Percentiles rank a stretch among this genome's conserved stretches.
These are phyloP conservation scores for Gambelia wislizenii DNA, from an alignment of 2,797 vertebrate genomes.

Conservation along the genomic window DNA sequence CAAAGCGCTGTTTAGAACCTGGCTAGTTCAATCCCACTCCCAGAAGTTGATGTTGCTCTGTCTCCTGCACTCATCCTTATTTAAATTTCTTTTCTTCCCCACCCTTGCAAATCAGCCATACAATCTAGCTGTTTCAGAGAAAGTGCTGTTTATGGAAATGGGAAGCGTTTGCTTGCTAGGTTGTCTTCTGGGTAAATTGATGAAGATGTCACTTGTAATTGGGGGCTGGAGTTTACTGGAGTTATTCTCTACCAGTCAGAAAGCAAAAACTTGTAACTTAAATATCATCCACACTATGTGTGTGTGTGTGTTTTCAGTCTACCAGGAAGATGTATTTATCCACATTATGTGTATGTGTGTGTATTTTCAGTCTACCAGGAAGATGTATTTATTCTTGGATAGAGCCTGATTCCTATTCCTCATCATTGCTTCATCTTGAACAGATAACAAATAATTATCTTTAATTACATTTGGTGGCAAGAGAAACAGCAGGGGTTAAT, in stretches of 20 bases:
- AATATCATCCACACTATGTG: background rate
- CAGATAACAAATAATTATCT: background rate
- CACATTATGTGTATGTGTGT: background rate
- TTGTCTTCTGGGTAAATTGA: slow-evolving; percentile 27
- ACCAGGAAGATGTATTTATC: background rate
- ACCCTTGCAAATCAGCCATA: background rate
- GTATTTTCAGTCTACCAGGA: background rate
- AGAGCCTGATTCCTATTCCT: slow-evolving; percentile 12
- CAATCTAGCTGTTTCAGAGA: slow-evolving; percentile 20
- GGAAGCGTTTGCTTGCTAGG: slow-evolving; percentile 26
- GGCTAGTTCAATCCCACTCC: background rate
- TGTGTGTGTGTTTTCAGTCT: background rate
- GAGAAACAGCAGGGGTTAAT: slow-evolving; percentile 13
- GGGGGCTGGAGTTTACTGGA: background rate
- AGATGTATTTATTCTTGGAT: background rate
- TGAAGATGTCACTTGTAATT: background rate
- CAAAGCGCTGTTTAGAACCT: background rate
- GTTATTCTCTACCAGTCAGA: background rate
- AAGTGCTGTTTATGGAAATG: slow-evolving; percentile 31
- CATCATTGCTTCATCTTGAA: background rate
- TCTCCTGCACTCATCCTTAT: slow-evolving; percentile 13
- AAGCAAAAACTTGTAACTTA: slow-evolving; percentile 23
- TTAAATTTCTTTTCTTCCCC: background rate
- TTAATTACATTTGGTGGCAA: background rate
- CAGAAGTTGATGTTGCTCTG: background rate